Percentiles rank a stretch among this genome's conserved stretches.
These are phyloP conservation scores for Herpetotheres cachinnans DNA, from an alignment of 2,113 vertebrate species.

Conservation along the genomic window DNA sequence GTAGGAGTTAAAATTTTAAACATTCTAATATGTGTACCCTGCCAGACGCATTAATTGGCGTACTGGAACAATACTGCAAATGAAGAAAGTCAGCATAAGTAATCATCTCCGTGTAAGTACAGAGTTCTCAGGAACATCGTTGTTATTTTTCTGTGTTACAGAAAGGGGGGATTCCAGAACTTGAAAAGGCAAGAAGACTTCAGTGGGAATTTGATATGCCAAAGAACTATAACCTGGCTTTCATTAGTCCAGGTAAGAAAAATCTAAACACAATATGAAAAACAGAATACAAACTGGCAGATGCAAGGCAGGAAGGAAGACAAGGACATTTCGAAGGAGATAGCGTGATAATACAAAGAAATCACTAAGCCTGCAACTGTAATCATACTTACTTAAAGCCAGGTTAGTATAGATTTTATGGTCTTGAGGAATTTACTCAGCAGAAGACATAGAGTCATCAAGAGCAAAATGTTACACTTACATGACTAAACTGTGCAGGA, in stretches of 20 bases:
- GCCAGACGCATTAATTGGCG: not conserved
- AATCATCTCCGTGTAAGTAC: not conserved
- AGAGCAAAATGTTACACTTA: not conserved
- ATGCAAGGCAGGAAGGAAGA: not conserved
- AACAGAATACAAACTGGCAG: not conserved
- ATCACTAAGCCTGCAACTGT: not conserved
- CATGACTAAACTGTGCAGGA: no score
- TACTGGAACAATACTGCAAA: not conserved
- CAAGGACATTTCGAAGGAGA: not conserved
- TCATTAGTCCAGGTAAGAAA: not conserved
- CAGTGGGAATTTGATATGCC: not conserved
- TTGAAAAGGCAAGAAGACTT: not conserved
- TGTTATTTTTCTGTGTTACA: not conserved
- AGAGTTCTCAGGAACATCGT: not conserved
- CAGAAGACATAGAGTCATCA: not conserved
- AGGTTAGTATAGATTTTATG: not conserved
- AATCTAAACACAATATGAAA: not conserved
- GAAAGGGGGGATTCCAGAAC: not conserved
- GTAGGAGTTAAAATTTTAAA: not conserved
- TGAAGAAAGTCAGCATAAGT: not conserved
- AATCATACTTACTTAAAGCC: not conserved
- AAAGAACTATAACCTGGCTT: not conserved
- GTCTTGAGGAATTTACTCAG: not conserved
- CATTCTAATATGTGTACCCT: not conserved
- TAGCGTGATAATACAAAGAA: not conserved